These are phyloP conservation scores for Polydrusus cervinus DNA, from an alignment of 2,888 invertebrate genomes.

Conservation along the genomic window DNA sequence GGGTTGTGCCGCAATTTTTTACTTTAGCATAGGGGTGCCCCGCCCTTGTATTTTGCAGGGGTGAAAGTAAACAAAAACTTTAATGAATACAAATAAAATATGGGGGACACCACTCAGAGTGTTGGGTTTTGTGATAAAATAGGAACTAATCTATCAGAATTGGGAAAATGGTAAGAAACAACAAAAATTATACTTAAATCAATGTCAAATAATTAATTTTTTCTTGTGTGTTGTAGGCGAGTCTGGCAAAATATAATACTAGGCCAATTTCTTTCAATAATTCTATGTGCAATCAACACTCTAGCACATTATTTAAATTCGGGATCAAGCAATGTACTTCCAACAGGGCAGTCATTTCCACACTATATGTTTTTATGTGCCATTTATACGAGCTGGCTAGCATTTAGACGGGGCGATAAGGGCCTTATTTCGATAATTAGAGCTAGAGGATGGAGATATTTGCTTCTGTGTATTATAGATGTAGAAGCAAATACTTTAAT, in stretches of 20 bases:
- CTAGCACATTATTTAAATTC: conserved; percentile 82
- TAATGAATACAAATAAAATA: conserved; percentile 55
- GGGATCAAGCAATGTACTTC: conserved; percentile 81
- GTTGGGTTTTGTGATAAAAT: conserved; percentile 79
- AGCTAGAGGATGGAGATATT: conserved; percentile 84
- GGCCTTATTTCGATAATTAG: conserved; percentile 78
- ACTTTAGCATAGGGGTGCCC: conserved; percentile 57
- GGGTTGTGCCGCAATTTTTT: conserved; percentile 14
- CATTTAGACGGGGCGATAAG: conserved; percentile 79
- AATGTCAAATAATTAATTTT: conserved; percentile 15
- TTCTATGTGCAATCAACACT: conserved; percentile 85
- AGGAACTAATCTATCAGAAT: conserved; percentile 79
- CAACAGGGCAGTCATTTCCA: conserved; percentile 86
- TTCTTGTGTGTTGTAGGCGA: conserved; percentile 73
- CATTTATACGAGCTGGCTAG: conserved; percentile 84
- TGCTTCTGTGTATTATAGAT: conserved; percentile 85
- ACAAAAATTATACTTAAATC: conserved; percentile 56
- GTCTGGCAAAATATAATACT: conserved; percentile 83
- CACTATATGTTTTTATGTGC: conserved; percentile 86
- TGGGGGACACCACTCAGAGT: conserved; percentile 61
- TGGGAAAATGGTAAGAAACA: conserved; percentile 78
- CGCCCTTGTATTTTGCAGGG: conserved; percentile 60
- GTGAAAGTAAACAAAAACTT: conserved; percentile 52
- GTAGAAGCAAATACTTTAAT: conserved; percentile 91
- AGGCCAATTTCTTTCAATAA: conserved; percentile 84